phyloP scores from a whole-genome alignment of 2,888 invertebrate genomes.

The Trachelus tabidus region DNA sequence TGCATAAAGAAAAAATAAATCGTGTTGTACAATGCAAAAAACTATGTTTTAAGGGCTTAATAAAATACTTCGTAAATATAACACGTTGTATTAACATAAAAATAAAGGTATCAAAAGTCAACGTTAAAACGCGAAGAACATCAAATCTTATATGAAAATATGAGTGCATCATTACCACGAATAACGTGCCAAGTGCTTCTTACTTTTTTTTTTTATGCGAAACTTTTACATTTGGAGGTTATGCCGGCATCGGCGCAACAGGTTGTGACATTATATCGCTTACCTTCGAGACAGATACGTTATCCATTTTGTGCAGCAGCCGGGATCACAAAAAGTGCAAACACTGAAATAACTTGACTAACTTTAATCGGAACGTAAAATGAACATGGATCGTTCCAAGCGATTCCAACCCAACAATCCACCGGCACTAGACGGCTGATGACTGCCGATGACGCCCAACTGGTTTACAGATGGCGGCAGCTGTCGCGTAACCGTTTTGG shows the following conservation, averaged over 20 bases:
- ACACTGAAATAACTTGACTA: neutral
- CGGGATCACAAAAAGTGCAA: neutral
- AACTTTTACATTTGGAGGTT: constrained; percentile 23
- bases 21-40: neutral
- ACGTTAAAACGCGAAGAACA: neutral
- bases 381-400: neutral
- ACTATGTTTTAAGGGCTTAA: neutral
- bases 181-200: neutral
- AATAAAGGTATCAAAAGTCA: neutral
- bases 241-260: constrained; percentile 44
- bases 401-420: neutral
- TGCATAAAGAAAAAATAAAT: neutral
- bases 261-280: constrained; percentile 37
- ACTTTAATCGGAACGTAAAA: neutral
- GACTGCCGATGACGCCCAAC: neutral
- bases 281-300: constrained; percentile 60
- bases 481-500: neutral
- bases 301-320: constrained; percentile 48
- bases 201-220: neutral
- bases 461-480: neutral
- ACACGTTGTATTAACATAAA: neutral
- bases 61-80: neutral
- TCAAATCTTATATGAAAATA: neutral
- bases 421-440: neutral
- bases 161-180: neutral